Base-by-base conservation (phyloP, 1,140 invertebrate species). In the Camponotus pennsylvanicus region DNA sequence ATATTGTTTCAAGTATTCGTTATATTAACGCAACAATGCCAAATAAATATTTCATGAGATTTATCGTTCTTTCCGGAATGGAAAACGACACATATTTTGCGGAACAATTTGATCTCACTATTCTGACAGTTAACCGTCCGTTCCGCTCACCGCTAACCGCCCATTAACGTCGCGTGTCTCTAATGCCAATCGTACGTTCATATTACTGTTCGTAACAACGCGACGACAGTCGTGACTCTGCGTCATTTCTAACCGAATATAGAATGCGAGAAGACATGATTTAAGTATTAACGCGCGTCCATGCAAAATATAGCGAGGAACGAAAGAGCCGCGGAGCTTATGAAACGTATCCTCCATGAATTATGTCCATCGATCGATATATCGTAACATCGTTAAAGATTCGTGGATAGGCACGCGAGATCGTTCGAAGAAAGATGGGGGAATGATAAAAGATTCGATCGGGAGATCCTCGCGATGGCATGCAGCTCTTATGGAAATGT, bases 391-490 rank as follows among this genome's bases (percentile, higher is more conserved):
- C 79, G 69, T 83, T 83, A 83, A 61, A 32, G 55, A 55, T 34
- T 15, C 64, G 66, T 9, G 45, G 32, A 69, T 40, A 59, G 40
- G 55, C 37, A 83, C 69, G 69, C 69, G 55, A 73, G 55, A 73
- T 57, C 49, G 64, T 80, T 80, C 15, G 45, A 61, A 13, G 42
- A 63, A 42, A 73, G 27, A 63, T 73, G 55, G 52, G 40, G 15
- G 40, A 83, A 83, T 73, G 69, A 73, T 83, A 83, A 63, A 71
- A 61, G 40, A 83, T 61, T 83, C 79, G 79, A 83, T 83, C 55
- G 55, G 15, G 63, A 18, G 21, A 42, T 70, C 5, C 13, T 32
- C 34, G 37, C 66, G 52, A 45, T 13, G 66, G 37, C 11, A 27
- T 66, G 61, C 75, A 21, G 45, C 13, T 71, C 52, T 71, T 82